Evolutionary conservation across 2,113 vertebrate genomes (phyloP).

Genomic region (Proteles cristata): DNA sequence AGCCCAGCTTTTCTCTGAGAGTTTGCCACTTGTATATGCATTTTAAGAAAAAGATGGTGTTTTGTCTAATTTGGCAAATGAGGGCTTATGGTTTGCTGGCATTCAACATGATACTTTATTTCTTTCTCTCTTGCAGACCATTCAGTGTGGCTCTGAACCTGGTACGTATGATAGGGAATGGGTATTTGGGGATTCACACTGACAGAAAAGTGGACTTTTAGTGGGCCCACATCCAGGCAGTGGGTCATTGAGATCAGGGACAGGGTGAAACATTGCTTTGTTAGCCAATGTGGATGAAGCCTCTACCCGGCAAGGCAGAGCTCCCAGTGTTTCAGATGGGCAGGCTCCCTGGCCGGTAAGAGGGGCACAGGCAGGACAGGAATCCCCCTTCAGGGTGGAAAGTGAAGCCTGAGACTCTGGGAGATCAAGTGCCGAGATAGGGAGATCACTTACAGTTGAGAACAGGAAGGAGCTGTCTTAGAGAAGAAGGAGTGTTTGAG

Average conservation of each 20-base stretch:
- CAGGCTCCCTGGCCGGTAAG: background rate
- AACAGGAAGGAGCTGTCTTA: background rate
- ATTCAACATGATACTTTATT: conserved; percentile 27
- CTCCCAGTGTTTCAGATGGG: background rate
- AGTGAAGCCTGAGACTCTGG: background rate
- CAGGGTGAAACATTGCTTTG: background rate
- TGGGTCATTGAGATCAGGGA: background rate
- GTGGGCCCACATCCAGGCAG: background rate
- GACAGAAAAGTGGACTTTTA: background rate
- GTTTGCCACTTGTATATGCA: background rate
- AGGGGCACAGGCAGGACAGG: background rate
- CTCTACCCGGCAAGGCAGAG: background rate
- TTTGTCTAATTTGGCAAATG: conserved; percentile 15
- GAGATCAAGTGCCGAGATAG: background rate
- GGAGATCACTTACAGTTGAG: background rate
- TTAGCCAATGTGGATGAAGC: background rate
- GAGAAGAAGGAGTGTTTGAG: background rate
- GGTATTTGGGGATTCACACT: background rate
- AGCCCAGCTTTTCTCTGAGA: conserved; percentile 1
- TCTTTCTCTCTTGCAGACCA: conserved; percentile 78
- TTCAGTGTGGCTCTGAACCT: conserved; percentile 73
- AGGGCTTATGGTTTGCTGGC: conserved; percentile 25
- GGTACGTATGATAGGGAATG: conserved; percentile 70
- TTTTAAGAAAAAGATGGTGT: background rate
- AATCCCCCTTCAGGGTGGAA: background rate